phyloP scores from a whole-genome alignment of 2,113 vertebrate genomes.

The Peromyscus polionotus region DNA sequence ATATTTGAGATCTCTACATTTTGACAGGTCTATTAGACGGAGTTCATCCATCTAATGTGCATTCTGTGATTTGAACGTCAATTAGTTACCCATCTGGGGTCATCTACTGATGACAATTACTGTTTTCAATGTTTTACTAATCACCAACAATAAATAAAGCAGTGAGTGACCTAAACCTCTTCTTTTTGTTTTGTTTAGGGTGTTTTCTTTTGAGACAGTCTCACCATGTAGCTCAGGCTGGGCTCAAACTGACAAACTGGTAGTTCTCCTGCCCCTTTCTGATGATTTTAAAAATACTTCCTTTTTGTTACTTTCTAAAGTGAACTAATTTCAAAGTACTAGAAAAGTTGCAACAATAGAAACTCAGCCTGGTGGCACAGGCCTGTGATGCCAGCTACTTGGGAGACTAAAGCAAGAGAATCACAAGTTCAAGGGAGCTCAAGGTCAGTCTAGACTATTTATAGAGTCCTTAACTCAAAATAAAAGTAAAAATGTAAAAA shows the following conservation, averaged over 20 bases:
- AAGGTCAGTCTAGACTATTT: not conserved
- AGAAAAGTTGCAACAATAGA: slow-evolving; percentile 33
- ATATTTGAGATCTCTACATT: slow-evolving; percentile 33
- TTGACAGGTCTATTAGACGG: not conserved
- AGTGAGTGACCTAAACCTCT: not conserved
- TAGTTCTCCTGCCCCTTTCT: not conserved
- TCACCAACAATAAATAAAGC: not conserved
- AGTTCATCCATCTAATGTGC: slow-evolving; percentile 36
- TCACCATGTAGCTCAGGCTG: not conserved
- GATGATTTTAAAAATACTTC: slow-evolving; percentile 22
- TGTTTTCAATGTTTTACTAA: slow-evolving; percentile 41
- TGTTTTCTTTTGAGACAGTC: not conserved
- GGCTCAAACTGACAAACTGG: not conserved
- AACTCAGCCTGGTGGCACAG: not conserved
- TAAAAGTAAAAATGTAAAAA: not conserved
- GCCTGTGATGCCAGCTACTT: not conserved
- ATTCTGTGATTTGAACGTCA: slow-evolving; percentile 24
- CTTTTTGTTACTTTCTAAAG: slow-evolving; percentile 23
- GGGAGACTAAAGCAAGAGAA: not conserved
- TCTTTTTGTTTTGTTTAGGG: not conserved
- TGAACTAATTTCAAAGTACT: slow-evolving; percentile 14
- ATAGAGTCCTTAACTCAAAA: not conserved
- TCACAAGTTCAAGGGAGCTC: not conserved
- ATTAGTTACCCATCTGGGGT: slow-evolving; percentile 27
- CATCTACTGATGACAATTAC: slow-evolving; percentile 43